Base-by-base conservation (phyloP, 2,113 vertebrate genomes). In the Furnarius figulus region DNA sequence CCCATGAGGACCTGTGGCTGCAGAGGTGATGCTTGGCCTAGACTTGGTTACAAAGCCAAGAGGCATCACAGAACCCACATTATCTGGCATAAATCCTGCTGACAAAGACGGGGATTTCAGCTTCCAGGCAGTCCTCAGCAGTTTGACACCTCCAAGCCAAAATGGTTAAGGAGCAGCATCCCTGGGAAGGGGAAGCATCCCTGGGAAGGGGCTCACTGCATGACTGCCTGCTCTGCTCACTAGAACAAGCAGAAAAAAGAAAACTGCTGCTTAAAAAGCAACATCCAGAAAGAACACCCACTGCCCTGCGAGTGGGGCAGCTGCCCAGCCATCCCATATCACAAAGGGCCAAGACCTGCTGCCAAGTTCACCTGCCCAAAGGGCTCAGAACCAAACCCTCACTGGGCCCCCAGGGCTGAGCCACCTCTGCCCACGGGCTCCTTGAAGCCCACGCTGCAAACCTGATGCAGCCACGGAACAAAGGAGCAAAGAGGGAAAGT, bases 401-500 rank as follows among this genome's bases (percentile, higher is more conserved):
- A 3, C 67, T 7, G 21, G 27, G 46, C 67, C 46, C 5, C 37
- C 89, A 49, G 74, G 13, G 33, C 73, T 6, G 0, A 83, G 68
- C 46, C 94, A 21, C 19, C 24, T 2, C 46, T 7, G 33, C 66
- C 62, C 49, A 2, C 1, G 12, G 27, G 62, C 46, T 76, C 6
- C 77, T 42, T 44, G 50, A 27, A 40, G 21, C 3, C 62, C 35
- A 2, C 1, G 0, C 47, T 23, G 73, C n/a, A 7, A 53, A 11
- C 47, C 59, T 1, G 14, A 27, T 7, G 10, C 35, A 25, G 62
- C 66, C 56, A 8, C 67, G 61, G 46, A 53, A 28, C 37, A 8
- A 82, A 3, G 21, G 28, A 49, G 49, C 27, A 5, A 10, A 47
- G 30, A 20, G 16, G 15, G 42, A n/a, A 21, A 20, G 0, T 0